phyloP scores from a whole-genome alignment of 2,113 vertebrate genomes.

The Girardinichthys multiradiatus region DNA sequence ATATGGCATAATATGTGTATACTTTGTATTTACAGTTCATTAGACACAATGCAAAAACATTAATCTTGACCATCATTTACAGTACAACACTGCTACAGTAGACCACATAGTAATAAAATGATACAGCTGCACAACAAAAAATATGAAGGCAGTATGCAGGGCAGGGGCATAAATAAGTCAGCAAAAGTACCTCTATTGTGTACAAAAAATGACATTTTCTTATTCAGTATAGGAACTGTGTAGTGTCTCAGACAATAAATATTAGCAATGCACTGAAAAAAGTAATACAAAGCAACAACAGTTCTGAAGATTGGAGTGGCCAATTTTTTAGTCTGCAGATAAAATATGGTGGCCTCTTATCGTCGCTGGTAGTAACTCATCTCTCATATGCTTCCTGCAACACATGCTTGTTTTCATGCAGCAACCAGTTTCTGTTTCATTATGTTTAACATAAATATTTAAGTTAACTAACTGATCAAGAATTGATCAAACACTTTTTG shows the following conservation, averaged over 20 bases:
- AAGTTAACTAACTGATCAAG: conserved; percentile 37
- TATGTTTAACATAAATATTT: conserved; percentile 62
- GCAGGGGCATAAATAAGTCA: conserved; percentile 60
- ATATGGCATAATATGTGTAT: conserved; percentile 29
- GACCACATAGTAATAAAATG: conserved; percentile 12
- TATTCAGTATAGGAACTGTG: conserved; percentile 25
- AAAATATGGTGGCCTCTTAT: conserved; percentile 7
- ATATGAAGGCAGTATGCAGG: conserved; percentile 46
- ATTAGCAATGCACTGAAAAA: conserved; percentile 36
- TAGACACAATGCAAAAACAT: conserved; percentile 38
- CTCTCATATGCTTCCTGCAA: conserved; percentile 10
- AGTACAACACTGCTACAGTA: conserved; percentile 26
- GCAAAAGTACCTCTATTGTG: conserved; percentile 56
- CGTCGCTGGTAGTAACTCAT: conserved; percentile 4
- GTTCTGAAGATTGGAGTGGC: conserved; percentile 15
- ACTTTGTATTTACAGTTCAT: conserved; percentile 49
- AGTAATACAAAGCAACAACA: conserved; percentile 17
- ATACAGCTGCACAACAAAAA: conserved; percentile 30
- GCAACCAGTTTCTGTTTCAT: conserved; percentile 20
- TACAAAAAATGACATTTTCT: conserved; percentile 51
- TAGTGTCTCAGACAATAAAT: conserved; percentile 75
- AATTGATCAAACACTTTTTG: conserved; percentile 38
- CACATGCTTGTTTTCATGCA: conserved; percentile 13
- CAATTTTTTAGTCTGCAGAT: conserved; percentile 22
- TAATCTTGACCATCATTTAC: conserved; percentile 34